Evolutionary conservation across 2,113 vertebrate species (phyloP), one percentile per base, ranked within the genome.

Genomic region (Fulmarus glacialis): DNA sequence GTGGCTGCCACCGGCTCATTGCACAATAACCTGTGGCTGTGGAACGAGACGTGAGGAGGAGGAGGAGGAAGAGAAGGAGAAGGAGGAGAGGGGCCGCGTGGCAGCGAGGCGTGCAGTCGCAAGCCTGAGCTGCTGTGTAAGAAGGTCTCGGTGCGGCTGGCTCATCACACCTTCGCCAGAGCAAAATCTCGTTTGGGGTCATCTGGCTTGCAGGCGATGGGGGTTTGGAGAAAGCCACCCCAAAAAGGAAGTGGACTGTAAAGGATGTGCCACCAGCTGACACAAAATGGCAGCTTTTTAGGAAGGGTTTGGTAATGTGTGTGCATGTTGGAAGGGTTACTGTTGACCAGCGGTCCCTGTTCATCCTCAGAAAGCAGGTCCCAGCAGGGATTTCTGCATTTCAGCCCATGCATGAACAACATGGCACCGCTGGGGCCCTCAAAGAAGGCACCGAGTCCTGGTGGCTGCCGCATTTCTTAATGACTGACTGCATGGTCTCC

Each of bases 341-440:
- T 4, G 0, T 32, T 68, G 70, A 27, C 48, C 83, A 50, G 7
- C 1, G 0, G 34, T 34, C 74, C 22, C 42, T 36, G 6, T 34
- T 59, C 24, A 42, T 32, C 21, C 27, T 47, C 59, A 55, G 50
- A 23, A 75, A 45, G 38, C n/a, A 62, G 47, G 24, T 53, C 18
- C 34, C 53, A 66, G 38, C n/a, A 66, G n/a, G 50, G 27, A 40
- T 42, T 15, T 17, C 58, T 81, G 24, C 67, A 36, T 43, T 72
- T 48, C 42, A 72, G 12, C 14, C 22, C 5, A 9, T 7, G 20
- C 15, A 4, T 12, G 45, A 53, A 10, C 1, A 1, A 40, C 1
- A 1, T 24, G 45, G 19, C 55, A 24, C 18, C 1, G 0, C 55
- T 73, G 60, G 59, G 64, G 32, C n/a, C 52, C 29, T 32, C 53